phyloP scores from a whole-genome alignment of 2,797 vertebrate species.

The Coregonus sp. region DNA sequence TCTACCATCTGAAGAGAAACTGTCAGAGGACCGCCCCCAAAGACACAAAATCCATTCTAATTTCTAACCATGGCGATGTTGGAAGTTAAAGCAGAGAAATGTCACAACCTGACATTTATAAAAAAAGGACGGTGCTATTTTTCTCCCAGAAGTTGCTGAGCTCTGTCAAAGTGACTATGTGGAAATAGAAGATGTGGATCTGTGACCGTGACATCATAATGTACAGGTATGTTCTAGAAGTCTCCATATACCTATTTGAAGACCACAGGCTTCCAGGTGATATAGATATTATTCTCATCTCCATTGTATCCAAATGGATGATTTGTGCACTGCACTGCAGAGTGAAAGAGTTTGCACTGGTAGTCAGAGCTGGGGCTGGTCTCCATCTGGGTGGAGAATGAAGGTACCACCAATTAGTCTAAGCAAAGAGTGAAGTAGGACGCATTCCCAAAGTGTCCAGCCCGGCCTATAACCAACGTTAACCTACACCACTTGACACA shows the following conservation, averaged over 20 bases:
- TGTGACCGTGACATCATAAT: neutral
- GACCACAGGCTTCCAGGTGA: neutral
- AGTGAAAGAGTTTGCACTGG: neutral
- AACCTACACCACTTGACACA: constrained; percentile 17
- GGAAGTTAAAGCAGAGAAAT: constrained; percentile 2
- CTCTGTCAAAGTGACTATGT: neutral
- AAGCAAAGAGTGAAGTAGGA: neutral
- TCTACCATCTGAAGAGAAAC: neutral
- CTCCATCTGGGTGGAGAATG: neutral
- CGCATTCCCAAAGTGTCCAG: constrained; percentile 4
- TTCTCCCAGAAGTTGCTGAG: neutral
- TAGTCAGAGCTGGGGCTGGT: neutral
- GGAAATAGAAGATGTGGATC: neutral
- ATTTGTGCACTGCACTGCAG: neutral
- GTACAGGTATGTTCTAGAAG: neutral
- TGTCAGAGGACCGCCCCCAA: neutral
- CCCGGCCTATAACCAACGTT: constrained; percentile 33
- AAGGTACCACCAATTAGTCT: neutral
- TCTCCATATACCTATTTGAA: neutral
- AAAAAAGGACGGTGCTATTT: constrained; percentile 1
- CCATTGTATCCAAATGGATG: neutral
- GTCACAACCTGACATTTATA: neutral
- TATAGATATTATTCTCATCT: neutral
- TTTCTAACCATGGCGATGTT: neutral
- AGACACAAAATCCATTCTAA: constrained; percentile 15